phyloP scores from a whole-genome alignment of 2,113 vertebrate species.

The Taxidea taxus region DNA sequence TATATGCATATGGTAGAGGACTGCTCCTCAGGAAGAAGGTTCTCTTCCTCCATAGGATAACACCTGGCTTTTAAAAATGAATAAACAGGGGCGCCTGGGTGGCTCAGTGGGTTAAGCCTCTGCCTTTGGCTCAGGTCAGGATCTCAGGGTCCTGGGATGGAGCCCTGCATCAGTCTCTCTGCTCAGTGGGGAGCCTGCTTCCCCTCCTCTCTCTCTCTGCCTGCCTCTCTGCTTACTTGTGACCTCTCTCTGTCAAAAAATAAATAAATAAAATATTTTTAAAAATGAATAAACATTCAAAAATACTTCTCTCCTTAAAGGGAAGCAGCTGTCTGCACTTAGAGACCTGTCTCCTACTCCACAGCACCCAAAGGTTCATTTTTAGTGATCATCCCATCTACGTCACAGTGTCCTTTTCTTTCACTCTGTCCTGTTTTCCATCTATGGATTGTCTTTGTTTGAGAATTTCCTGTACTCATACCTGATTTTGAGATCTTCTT shows the following conservation, averaged over 20 bases:
- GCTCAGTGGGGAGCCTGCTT: too few relatives aligned
- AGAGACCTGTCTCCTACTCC: not conserved
- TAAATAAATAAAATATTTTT: not conserved
- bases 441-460: not conserved
- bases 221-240: too few relatives aligned
- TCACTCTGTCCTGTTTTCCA: not conserved
- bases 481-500: conserved; percentile 48
- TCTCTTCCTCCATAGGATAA: not conserved
- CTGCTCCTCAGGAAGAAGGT: not conserved
- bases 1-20: not conserved
- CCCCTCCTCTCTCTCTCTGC: too few relatives aligned
- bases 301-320: not conserved
- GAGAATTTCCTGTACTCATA: conserved; percentile 40
- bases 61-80: conserved; percentile 53
- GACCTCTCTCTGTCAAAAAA: too few relatives aligned
- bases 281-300: conserved; percentile 53
- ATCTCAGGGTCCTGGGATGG: too few relatives aligned
- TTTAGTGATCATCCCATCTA: conserved; percentile 26
- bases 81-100: not conserved
- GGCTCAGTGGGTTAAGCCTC: too few relatives aligned
- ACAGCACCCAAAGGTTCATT: not conserved
- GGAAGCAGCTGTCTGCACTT: not conserved
- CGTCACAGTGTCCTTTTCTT: not conserved
- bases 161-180: too few relatives aligned
- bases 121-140: too few relatives aligned